Percentiles rank a stretch among this genome's conserved stretches.
phyloP scores from a whole-genome alignment of 2,888 invertebrate genomes.

The Megalurothrips usitatus region DNA sequence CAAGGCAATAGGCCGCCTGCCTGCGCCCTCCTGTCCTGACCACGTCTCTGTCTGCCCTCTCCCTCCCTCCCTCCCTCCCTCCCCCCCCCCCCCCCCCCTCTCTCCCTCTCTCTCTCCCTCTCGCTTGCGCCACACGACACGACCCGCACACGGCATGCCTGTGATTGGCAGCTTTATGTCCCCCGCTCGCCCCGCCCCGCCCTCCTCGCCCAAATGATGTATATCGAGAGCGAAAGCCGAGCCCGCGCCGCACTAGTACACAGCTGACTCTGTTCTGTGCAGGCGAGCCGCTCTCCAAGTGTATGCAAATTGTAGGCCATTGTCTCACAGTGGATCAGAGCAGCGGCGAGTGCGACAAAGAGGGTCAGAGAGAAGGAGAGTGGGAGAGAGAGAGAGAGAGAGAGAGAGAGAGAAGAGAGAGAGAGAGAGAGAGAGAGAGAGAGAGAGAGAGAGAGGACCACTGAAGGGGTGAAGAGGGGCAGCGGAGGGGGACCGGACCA shows the following conservation, averaged over 20 bases:
- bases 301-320: constrained; percentile 6
- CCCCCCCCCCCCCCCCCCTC: neutral
- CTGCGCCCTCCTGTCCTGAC: neutral
- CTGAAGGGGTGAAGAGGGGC: too few species aligned
- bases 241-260: neutral
- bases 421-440: too few species aligned
- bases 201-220: neutral
- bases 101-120: neutral
- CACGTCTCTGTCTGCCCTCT: neutral
- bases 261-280: neutral
- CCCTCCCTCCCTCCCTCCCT: neutral
- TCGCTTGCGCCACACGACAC: neutral
- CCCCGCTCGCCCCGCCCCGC: neutral
- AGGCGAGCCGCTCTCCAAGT: neutral
- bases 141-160: neutral
- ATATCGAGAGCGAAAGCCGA: constrained; percentile 20
- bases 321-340: neutral
- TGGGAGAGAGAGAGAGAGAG: too few species aligned
- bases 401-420: too few species aligned
- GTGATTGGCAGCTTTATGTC: constrained; percentile 16
- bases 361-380: too few species aligned
- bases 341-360: neutral
- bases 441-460: too few species aligned
- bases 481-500: too few species aligned
- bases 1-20: neutral